Evolutionary conservation across 1,140 invertebrate genomes (phyloP), one percentile per base, ranked within the genome.

Genomic region (Atta cephalotes): DNA sequence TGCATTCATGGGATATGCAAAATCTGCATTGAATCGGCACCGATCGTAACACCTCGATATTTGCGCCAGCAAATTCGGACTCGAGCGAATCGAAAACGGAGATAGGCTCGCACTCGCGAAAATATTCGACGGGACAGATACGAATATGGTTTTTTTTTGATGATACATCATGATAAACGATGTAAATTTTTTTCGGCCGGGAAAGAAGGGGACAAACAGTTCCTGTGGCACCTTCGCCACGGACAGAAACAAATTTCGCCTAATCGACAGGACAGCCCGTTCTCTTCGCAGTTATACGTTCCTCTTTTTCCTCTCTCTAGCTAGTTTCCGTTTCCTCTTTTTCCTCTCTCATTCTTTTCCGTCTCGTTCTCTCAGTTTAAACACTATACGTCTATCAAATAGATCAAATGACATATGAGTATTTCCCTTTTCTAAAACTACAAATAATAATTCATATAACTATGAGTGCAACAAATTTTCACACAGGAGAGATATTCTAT

Each of bases 101-200:
- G 53, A 86, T 68, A 60, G 51, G 76, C 49, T 65, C 53, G 56
- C 66, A 45, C 51, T 35, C 53, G 63, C 21, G 53, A 87, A 85
- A 87, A 76, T 66, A 77, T 85, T 85, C 71, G 63, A 87, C 16
- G 53, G 49, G 62, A 77, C 21, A 56, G 49, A n/a, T 16, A n/a
- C 16, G 45, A 82, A 86, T 74, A 66, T 6, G 35, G 28, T 49
- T 65, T 74, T 58, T 68, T 56, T 58, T 58, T 58, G 53, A 89
- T 89, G 87, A 89, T 88, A 58, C 68, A 88, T 88, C 58, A 78
- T 86, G 88, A 89, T 88, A 88, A 89, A 89, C 66, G 88, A 82
- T 82, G 71, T 72, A 74, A 39, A 81, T 70, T 77, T 80, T 89
- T 78, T 87, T 70, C 39, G 3, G 10, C 1, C 18, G 6, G 5